Evolutionary conservation across 1,140 invertebrate genomes (phyloP), one percentile per base, ranked within the genome.

Genomic region (Anthonomus grandis): DNA sequence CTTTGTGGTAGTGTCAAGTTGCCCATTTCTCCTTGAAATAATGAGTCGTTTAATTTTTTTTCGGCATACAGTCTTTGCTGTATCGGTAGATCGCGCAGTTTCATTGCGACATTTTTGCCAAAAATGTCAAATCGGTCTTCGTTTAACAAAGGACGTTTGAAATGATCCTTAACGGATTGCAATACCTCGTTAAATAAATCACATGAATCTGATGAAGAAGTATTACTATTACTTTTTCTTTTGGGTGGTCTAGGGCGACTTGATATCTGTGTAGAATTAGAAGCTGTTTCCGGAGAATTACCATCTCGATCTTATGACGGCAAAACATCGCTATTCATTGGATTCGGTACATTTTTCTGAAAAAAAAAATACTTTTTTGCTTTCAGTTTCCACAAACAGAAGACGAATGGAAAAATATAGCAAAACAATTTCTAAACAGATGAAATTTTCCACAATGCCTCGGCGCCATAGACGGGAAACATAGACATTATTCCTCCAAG

Each of bases 71-170:
- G 25, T 57, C 42, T 51, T 45, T 57, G 55, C 21, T 57, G n/a
- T 5, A n/a, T 51, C 15, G 23, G 13, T 47, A 57, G 45, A 50
- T 21, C 46, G 21, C 45, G 44, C 13, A 56, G 31, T 39, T 56
- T 56, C 45, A 49, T 49, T 6, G 54, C 45, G 21, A 51, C 45
- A 41, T 56, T 49, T 56, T 51, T 56, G 13, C 54, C 54, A n/a
- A 37, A 49, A 31, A 56, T 51, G 27, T 56, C 54, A 37, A 48
- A 56, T 22, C 46, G 45, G 21, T 55, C 41, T n/a, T 55, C 52
- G 8, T 31, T 31, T 31, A 31, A 31, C 27, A 31, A 31, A 31
- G 27, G n/a, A 31, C 27, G 27, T 31, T 31, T 31, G 27, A 31
- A 31, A 31, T 31, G 27, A n/a, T n/a, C n/a, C n/a, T n/a, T n/a